Percentiles rank a stretch among this genome's conserved stretches.
These are phyloP conservation scores for Mobula hypostoma DNA, from an alignment of 2,113 vertebrate species.

Conservation along the genomic window DNA sequence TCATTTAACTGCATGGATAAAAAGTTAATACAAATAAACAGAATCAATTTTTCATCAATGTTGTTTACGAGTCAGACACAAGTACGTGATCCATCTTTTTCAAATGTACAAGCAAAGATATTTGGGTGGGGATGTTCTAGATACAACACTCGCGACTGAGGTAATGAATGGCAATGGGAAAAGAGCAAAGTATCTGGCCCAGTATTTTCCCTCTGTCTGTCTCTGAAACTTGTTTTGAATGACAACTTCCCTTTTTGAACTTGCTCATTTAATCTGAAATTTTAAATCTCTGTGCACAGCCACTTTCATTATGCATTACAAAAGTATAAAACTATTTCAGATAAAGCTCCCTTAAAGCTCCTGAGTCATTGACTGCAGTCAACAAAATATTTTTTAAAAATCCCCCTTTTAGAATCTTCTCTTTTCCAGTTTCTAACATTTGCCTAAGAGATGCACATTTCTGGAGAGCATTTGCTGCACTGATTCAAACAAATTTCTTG, in stretches of 20 bases:
- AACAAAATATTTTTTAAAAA: background rate
- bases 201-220: background rate
- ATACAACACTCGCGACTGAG: background rate
- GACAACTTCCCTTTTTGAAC: background rate
- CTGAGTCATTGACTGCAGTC: background rate
- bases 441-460: background rate
- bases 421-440: too few species aligned
- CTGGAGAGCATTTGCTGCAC: background rate
- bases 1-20: background rate
- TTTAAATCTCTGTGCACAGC: background rate
- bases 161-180: background rate
- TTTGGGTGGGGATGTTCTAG: background rate
- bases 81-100: background rate
- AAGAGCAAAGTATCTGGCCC: background rate
- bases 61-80: too few species aligned
- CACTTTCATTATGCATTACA: background rate
- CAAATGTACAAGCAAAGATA: background rate
- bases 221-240: background rate
- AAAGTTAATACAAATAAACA: background rate
- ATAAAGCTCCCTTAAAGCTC: conserved; percentile 23
- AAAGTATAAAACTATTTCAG: background rate
- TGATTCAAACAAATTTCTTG: conserved; percentile 83
- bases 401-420: background rate
- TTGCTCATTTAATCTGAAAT: background rate
- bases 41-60: conserved; percentile 5